Percentiles rank a stretch among this genome's conserved stretches.
phyloP scores from a whole-genome alignment of 2,797 vertebrate species.

The Carapus acus region DNA sequence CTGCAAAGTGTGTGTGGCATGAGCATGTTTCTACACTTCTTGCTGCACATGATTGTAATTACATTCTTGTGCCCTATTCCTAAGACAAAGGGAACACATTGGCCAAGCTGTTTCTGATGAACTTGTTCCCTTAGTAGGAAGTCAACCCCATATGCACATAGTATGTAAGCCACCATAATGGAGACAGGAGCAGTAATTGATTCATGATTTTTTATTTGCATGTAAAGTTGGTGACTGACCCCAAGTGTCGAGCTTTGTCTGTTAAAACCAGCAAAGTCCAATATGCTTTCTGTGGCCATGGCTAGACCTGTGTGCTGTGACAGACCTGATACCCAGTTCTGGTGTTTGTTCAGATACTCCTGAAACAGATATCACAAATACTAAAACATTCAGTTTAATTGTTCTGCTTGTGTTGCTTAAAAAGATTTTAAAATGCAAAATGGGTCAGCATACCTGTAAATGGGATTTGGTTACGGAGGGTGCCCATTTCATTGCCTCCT shows the following conservation, averaged over 20 bases:
- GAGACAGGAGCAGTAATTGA: too few species aligned
- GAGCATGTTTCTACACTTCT: too few species aligned
- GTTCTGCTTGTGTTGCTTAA: too few species aligned
- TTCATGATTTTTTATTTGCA: too few species aligned
- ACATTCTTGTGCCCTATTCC: too few species aligned
- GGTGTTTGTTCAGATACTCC: conserved; percentile 95
- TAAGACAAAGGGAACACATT: too few species aligned
- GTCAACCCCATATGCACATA: too few species aligned
- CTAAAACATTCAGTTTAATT: background rate
- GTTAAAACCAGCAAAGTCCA: conserved; percentile 93
- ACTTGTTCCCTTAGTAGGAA: too few species aligned
- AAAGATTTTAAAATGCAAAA: background rate
- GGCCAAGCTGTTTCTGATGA: too few species aligned
- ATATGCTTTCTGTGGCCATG: conserved; percentile 94
- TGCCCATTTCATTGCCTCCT: conserved; percentile 98
- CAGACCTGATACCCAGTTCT: conserved; percentile 93
- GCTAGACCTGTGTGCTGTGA: conserved; percentile 95
- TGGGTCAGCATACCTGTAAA: conserved; percentile 76
- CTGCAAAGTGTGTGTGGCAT: too few species aligned
- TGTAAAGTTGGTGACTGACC: conserved; percentile 62
- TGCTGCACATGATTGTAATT: too few species aligned
- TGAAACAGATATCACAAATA: conserved; percentile 40
- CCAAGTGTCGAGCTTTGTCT: conserved; percentile 89
- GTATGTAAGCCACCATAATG: too few species aligned
- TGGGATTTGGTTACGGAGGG: conserved; percentile 95